These are phyloP conservation scores for Tetraodon nigroviridis DNA, from an alignment of 2,113 vertebrate species.

Conservation along the genomic window DNA sequence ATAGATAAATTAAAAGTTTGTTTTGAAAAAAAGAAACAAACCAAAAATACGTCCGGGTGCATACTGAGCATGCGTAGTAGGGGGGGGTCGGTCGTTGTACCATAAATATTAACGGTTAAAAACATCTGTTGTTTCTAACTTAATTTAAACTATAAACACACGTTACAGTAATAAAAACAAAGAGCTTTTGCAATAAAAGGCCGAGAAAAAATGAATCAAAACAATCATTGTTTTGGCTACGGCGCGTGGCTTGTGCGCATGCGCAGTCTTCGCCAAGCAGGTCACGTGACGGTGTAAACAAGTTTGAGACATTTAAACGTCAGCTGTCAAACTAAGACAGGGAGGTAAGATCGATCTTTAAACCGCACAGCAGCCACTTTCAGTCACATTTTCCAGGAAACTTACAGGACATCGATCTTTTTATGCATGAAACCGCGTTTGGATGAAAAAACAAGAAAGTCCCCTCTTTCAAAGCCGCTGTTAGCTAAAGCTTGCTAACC, in stretches of 20 bases:
- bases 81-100: too few relatives aligned
- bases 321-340: slow-evolving; percentile 28
- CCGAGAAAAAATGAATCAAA: not conserved
- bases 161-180: too few relatives aligned
- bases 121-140: too few relatives aligned
- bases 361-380: accelerated
- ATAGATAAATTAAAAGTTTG: not conserved
- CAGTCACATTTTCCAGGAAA: not conserved
- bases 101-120: too few relatives aligned
- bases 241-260: not conserved
- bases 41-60: not conserved
- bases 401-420: not conserved
- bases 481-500: not conserved
- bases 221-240: not conserved
- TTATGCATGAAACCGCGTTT: not conserved
- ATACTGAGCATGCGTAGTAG: too few relatives aligned
- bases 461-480: not conserved
- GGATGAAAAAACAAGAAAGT: not conserved
- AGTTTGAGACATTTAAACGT: slow-evolving; percentile 60
- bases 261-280: not conserved
- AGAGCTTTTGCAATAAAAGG: too few relatives aligned
- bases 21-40: not conserved
- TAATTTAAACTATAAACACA: too few relatives aligned
- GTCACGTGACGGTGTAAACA: slow-evolving; percentile 55
- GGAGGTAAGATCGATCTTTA: not conserved